Conservation (phyloP, 2,797 vertebrate species). For the Dallia pectoralis region DNA sequence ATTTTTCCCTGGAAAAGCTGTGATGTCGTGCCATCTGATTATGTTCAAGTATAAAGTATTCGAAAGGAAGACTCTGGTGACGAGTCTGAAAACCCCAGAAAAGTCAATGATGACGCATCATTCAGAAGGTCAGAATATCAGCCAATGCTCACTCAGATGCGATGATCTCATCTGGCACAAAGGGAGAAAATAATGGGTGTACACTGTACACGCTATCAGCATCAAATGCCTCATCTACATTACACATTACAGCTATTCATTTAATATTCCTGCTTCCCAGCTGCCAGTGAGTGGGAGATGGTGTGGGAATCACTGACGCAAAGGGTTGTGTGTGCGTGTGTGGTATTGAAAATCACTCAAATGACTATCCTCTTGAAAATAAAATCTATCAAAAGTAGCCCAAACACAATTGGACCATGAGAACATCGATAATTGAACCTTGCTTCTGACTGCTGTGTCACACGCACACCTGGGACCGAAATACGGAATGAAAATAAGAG, state of each 20-base stretch:
- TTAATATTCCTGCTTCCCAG: background rate
- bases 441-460: background rate
- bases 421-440: background rate
- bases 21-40: constrained; percentile 4
- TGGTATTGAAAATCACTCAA: background rate
- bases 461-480: background rate
- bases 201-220: background rate
- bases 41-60: background rate
- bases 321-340: constrained; percentile 19
- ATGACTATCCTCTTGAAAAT: background rate
- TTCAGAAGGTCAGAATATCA: background rate
- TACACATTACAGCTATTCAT: background rate
- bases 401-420: background rate
- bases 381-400: constrained; percentile 2
- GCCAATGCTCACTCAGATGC: background rate
- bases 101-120: background rate
- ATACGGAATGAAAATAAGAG: background rate
- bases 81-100: background rate
- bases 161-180: background rate
- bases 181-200: background rate
- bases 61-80: background rate
- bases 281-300: constrained; percentile 44
- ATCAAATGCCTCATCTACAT: background rate
- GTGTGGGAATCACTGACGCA: constrained; percentile 29
- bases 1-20: constrained; percentile 14